Conservation (phyloP, 2,797 vertebrate genomes). For the Hypotaenidia okinawae region DNA sequence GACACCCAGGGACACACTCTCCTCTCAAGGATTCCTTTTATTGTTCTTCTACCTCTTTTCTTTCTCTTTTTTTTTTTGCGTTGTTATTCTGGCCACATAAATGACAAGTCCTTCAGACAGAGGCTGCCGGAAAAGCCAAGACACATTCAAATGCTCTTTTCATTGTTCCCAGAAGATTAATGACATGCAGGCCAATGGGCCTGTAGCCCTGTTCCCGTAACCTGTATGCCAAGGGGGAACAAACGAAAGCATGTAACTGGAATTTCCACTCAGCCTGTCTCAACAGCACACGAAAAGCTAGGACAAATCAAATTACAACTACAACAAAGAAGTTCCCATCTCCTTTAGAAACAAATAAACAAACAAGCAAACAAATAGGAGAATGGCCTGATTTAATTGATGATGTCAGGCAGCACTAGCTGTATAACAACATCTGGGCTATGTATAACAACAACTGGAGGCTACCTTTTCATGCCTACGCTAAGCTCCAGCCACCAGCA, state of each 20-base stretch:
- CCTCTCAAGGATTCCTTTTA: constrained; percentile 33
- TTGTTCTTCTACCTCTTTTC: neutral
- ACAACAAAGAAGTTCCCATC: constrained; percentile 34
- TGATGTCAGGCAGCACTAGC: neutral
- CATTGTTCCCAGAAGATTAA: constrained; percentile 68
- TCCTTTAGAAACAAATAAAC: constrained; percentile 15
- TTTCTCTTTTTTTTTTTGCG: neutral
- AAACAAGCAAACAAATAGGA: constrained; percentile 43
- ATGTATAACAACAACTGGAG: too few relatives aligned
- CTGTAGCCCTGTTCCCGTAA: constrained; percentile 14
- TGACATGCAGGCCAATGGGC: constrained; percentile 24
- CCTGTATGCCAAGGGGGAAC: constrained; percentile 50
- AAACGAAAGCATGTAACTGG: constrained; percentile 63
- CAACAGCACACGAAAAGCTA: constrained; percentile 30
- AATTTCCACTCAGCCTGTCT: constrained; percentile 70
- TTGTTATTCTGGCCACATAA: constrained; percentile 33
- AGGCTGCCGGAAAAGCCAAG: constrained; percentile 45
- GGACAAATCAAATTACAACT: constrained; percentile 47
- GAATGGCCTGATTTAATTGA: neutral
- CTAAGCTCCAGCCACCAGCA: neutral
- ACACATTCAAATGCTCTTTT: constrained; percentile 63
- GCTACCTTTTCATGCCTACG: neutral
- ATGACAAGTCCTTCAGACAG: constrained; percentile 55
- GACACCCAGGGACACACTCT: neutral
- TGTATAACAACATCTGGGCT: neutral